Evolutionary conservation across 2,797 vertebrate species (phyloP).

Genomic region (Anableps anableps): DNA sequence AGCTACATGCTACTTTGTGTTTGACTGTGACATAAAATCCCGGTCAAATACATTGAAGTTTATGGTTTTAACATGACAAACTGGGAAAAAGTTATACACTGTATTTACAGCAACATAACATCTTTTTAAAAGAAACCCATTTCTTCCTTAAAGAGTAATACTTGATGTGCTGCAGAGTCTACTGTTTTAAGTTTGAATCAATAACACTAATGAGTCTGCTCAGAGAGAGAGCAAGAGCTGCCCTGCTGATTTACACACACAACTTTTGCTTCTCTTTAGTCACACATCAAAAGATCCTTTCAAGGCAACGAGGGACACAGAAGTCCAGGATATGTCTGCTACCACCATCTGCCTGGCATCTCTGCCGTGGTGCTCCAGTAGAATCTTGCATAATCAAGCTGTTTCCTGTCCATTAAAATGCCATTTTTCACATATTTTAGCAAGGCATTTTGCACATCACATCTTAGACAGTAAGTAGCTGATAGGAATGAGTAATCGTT

Average conservation of each 20-base stretch:
- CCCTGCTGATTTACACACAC: constrained; percentile 40
- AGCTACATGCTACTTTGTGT: not conserved
- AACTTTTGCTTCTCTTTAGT: constrained; percentile 35
- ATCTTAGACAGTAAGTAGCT: not conserved
- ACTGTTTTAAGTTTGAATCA: constrained; percentile 26
- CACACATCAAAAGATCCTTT: constrained; percentile 46
- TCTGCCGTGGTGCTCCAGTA: constrained; percentile 24
- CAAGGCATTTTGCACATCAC: not conserved
- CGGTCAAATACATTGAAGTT: not conserved
- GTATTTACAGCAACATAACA: not conserved
- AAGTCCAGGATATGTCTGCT: constrained; percentile 36
- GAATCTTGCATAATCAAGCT: constrained; percentile 25
- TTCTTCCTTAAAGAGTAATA: not conserved
- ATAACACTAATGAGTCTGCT: constrained; percentile 27
- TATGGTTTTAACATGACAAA: not conserved
- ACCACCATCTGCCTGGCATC: constrained; percentile 44
- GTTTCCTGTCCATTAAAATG: constrained; percentile 17
- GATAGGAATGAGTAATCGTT: not conserved
- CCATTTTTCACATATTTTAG: constrained; percentile 2
- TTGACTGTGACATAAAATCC: not conserved
- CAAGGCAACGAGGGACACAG: constrained; percentile 37
- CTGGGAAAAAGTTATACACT: not conserved
- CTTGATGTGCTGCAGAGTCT: not conserved
- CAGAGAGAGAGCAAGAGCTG: constrained; percentile 24
- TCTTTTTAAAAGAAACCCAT: not conserved